Conservation (phyloP, 2,888 invertebrate genomes). For the Busseola fusca region DNA sequence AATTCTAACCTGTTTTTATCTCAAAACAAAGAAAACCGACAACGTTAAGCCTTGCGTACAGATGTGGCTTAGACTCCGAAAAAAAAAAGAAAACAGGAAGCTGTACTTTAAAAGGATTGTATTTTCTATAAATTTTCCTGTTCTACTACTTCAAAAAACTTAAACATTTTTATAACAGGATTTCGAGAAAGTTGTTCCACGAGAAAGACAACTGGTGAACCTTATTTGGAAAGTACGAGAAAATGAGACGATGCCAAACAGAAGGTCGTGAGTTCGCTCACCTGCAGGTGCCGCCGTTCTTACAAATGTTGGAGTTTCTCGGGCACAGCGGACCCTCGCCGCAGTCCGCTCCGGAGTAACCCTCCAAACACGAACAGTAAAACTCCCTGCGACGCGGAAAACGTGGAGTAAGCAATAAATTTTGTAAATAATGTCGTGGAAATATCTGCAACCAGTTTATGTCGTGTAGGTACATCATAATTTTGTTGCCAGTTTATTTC, state of each 20-base stretch:
- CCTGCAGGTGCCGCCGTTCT: constrained; percentile 96
- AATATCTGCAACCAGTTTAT: constrained; percentile 13
- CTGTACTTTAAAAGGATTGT: background rate
- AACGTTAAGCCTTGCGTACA: constrained; percentile 47
- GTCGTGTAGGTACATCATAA: constrained; percentile 10
- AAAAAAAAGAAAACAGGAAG: constrained; percentile 4
- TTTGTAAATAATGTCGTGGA: constrained; percentile 29
- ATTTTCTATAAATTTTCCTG: background rate
- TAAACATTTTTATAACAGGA: background rate
- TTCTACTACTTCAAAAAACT: background rate
- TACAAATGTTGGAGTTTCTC: constrained; percentile 89
- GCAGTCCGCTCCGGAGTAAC: constrained; percentile 94
- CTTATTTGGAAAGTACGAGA: background rate
- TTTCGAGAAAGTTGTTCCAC: background rate
- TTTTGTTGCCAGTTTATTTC: constrained; percentile 65
- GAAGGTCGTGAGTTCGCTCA: constrained; percentile 77
- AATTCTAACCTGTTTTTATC: constrained; percentile 50
- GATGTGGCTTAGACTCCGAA: constrained; percentile 9
- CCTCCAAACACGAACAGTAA: constrained; percentile 94
- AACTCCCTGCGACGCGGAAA: constrained; percentile 89
- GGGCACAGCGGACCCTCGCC: constrained; percentile 94
- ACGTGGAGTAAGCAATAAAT: constrained; percentile 18
- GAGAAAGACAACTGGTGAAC: background rate
- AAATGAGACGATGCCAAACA: background rate
- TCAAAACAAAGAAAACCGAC: constrained; percentile 39